Evolutionary conservation across 2,888 invertebrate genomes (phyloP), one percentile per base, ranked within the genome.

Genomic region (Cartodere bifasciata): DNA sequence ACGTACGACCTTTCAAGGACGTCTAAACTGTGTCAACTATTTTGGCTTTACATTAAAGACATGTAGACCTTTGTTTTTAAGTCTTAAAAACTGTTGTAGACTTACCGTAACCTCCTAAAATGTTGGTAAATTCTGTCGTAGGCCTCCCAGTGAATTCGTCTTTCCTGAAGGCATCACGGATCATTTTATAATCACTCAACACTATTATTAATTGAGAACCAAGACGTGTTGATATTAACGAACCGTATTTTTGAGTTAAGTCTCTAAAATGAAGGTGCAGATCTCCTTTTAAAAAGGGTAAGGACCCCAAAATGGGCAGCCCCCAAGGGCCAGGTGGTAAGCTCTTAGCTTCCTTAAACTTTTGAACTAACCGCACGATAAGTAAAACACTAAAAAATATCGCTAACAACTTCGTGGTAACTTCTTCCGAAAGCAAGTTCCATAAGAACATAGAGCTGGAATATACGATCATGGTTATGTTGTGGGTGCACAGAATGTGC

Each of bases 251-350:
- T 40, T 75, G 69, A 23, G 84, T 75, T 48, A 91, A 62, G 47
- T 79, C 72, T 50, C 77, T 69, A 62, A 82, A 84, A 33, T 78
- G 75, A 31, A 84, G 70, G 60, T 90, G 87, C 28, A 80, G 72
- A 47, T 70, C 70, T 22, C 74, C 71, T 44, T 78, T 81, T 49
- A 91, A 68, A 58, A 82, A 86, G 3, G 82, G 80, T 41, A 90
- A 62, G 52, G 81, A 86, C 37, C 91, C 90, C 33, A 87, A 67
- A 30, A 88, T 64, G 12, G 90, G 90, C 3, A 84, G 63, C 2
- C 88, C 86, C 80, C 82, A 82, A 3, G 90, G 90, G 3, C 90
- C 90, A 1, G 90, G 90, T 1, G 90, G 90, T 43, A 87, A 62
- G 41, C 66, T 60, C 44, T 40, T 52, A 38, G 50, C 55, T 50